Base-by-base conservation (phyloP, 2,113 vertebrate genomes). In the Leptosomus discolor region DNA sequence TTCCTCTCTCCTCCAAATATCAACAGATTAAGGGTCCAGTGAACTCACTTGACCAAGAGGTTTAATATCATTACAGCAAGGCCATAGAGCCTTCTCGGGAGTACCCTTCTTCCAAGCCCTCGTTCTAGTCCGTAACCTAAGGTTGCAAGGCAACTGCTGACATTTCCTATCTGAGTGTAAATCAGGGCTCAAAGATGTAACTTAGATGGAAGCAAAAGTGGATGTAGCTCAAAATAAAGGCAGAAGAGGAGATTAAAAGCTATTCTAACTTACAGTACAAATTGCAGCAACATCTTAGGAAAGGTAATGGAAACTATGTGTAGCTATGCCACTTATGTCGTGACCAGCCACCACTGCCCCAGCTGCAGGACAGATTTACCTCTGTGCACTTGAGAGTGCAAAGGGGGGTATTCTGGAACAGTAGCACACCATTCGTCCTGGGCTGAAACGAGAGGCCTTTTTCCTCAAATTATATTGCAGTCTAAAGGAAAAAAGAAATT, bases 301-400 rank as follows among this genome's bases (percentile, higher is more conserved):
- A 9, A 46, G 64, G 37, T 78, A 58, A 39, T 15, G 45, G n/a
- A 76, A 88, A 45, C 9, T 11, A 6, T 1, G 8, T 5, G 37
- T 8, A 71, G 21, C 53, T 90, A n/a, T 93, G 48, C 34, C 53
- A 64, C 30, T 39, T n/a, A 9, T 3, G 1, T 20, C 21, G 54
- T 0, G 3, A 86, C 6, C 37, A 53, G 50, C 48, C 51, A 30
- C 39, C 0, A 0, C 39, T 46, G 36, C 29, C 29, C 23, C 69
- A 65, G 69, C 12, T 77, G 65, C 56, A 68, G 73, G 74, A n/a
- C 8, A 30, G 30, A 45, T 84, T 69, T 53, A 65, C 13, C 39
- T 56, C 69, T 32, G 21, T 18, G 56, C 21, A 85, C 45, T n/a
- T 65, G 34, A 70, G 39, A 16, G 18, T 82, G 36, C 21, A 90